Evolutionary conservation across 2,797 vertebrate species (phyloP), one percentile per base, ranked within the genome.

Genomic region (Acanthurus leucopareius): DNA sequence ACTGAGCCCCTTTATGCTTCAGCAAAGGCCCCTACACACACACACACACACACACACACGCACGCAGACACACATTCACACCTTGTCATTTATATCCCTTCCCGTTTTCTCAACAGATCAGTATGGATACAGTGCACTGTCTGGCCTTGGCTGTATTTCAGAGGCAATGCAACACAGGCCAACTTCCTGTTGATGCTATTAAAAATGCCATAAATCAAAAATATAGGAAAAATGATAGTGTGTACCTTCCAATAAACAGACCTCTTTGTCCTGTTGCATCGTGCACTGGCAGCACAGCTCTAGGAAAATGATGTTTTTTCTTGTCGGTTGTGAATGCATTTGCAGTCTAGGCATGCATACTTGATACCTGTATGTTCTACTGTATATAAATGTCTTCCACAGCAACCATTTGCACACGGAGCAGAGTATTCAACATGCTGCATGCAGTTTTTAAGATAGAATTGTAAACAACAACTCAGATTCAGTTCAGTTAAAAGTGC

Each of bases 1-100:
- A 95, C 94, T 95, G 94, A 95, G 92, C 90, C 91, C 89, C 94
- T 95, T 96, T 95, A 95, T 95, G 84, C 92, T 93, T 89, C 78
- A 82, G 91, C 79, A 88, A 87, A 86, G 73, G 74, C 78, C 88
- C 77, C 63, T 11, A 58, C 52, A 67, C 75, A 75, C 54, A 72
- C 58, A 76, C 75, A 63, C 67, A 59, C 52, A 61, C 73, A 75
- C 49, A 67, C 66, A 75, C 66, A 52, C 22, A 69, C 66, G 76
- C 80, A 78, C 64, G 28, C 67, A 58, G 47, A 61, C 73, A 74
- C 49, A 74, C 67, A 66, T 49, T 64, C 67, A 79, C 81, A 79
- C 65, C 77, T 89, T 88, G 79, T 86, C 86, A 84, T 88, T 89
- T 87, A 64, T 86, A 84, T 85, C 82, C 77, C 32, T 79, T 79